Conservation (phyloP, 2,113 vertebrate genomes). For the Tenrec ecaudatus region DNA sequence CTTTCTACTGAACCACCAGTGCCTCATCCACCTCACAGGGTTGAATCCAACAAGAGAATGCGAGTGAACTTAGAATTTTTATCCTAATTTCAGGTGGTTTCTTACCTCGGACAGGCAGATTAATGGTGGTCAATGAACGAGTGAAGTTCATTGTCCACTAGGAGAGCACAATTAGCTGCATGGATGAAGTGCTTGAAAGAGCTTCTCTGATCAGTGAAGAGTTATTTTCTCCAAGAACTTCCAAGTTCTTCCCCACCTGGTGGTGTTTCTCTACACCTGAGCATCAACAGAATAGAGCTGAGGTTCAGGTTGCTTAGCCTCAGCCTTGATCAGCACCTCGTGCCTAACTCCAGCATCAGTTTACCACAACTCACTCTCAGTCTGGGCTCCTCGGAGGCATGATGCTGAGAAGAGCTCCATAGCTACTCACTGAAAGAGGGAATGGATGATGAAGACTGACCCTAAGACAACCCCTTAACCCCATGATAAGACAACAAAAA, state of each 20-base stretch:
- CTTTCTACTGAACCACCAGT: background rate
- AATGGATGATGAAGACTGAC: background rate
- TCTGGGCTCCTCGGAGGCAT: too few species aligned
- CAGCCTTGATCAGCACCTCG: background rate
- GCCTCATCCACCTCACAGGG: background rate
- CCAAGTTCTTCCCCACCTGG: background rate
- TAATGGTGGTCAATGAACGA: background rate
- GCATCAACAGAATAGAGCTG: background rate
- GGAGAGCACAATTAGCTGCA: background rate
- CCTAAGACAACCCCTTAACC: background rate
- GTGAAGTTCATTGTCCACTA: background rate
- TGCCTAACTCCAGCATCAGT: background rate
- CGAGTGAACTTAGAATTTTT: background rate
- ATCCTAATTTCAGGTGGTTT: background rate
- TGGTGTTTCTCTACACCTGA: background rate
- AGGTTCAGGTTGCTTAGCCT: background rate
- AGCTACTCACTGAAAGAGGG: background rate
- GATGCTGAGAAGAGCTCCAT: too few species aligned
- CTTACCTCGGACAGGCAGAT: background rate
- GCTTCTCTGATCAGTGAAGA: background rate
- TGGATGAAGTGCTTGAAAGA: conserved; percentile 10
- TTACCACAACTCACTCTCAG: background rate
- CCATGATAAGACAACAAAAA: conserved; percentile 36
- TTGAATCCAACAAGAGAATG: background rate
- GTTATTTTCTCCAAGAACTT: background rate